Conservation (phyloP, 2,797 vertebrate genomes). For the Arvicola amphibius region DNA sequence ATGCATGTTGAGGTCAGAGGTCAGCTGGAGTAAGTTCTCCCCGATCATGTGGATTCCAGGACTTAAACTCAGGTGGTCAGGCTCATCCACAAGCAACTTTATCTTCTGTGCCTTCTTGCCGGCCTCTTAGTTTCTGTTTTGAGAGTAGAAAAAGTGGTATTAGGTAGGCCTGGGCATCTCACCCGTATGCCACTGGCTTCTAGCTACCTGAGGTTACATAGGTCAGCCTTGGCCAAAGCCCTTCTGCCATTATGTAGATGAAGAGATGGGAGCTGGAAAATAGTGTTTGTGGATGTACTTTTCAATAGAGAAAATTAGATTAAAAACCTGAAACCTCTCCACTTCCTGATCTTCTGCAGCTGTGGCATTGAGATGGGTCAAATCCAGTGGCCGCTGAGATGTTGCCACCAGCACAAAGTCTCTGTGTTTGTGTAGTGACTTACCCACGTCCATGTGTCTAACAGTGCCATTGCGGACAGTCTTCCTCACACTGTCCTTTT, state of each 20-base stretch:
- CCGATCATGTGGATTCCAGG: not conserved
- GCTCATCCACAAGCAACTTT: not conserved
- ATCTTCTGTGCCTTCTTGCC: not conserved
- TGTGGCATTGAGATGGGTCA: constrained; percentile 22
- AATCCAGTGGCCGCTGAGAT: not conserved
- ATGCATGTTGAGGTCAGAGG: not conserved
- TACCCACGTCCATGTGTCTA: not conserved
- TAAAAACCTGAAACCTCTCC: constrained; percentile 29
- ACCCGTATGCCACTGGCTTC: not conserved
- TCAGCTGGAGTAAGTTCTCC: not conserved
- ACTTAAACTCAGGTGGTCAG: not conserved
- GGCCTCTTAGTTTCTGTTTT: not conserved
- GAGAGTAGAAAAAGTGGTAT: not conserved
- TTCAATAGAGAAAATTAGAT: constrained; percentile 28
- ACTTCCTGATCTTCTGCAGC: constrained; percentile 29
- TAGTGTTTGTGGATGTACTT: not conserved
- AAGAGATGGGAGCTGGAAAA: not conserved
- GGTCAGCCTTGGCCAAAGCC: not conserved
- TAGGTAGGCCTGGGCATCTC: not conserved
- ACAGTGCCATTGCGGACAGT: not conserved
- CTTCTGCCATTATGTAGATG: not conserved
- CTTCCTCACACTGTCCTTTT: not conserved
- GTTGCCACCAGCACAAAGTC: not conserved
- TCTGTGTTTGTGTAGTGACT: not conserved
- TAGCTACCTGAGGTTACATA: not conserved